phyloP scores from a whole-genome alignment of 2,888 invertebrate species.

The Pseudeuparius sepicola region DNA sequence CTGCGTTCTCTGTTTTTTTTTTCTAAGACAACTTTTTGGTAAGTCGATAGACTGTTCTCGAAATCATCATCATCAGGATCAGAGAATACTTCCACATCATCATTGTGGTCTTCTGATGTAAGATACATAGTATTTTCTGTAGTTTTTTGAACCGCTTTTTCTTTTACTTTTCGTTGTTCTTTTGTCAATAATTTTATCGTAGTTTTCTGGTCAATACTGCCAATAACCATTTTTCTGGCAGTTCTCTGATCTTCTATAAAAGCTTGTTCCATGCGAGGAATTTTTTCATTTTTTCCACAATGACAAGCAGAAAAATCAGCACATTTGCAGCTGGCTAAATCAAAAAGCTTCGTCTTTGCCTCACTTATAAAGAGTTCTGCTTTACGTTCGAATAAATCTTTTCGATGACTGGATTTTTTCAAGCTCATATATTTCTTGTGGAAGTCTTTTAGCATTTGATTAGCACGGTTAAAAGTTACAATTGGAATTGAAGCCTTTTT shows the following conservation, averaged over 20 bases:
- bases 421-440: conserved; percentile 2
- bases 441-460: neutral
- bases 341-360: conserved; percentile 1
- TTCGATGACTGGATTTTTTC: conserved; percentile 3
- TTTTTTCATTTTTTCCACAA: conserved; percentile 2
- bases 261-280: conserved; percentile 1
- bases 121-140: neutral
- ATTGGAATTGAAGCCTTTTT: conserved; percentile 2
- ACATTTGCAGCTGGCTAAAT: conserved; percentile 2
- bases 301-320: conserved; percentile 2
- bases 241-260: conserved; percentile 2
- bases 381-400: too few species aligned
- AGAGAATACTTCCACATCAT: conserved; percentile 1
- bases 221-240: conserved; percentile 2
- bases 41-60: conserved; percentile 1
- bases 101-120: neutral
- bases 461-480: conserved; percentile 1
- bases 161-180: conserved; percentile 1
- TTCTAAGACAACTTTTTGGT: conserved; percentile 1
- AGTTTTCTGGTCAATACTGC: conserved; percentile 2
- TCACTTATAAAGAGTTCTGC: neutral
- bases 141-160: conserved; percentile 1
- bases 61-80: conserved; percentile 2
- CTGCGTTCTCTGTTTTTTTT: too few species aligned
- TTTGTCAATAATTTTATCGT: neutral